Evolutionary conservation across 2,888 invertebrate genomes (phyloP), one percentile per base, ranked within the genome.

Genomic region (Synergus itoensis): DNA sequence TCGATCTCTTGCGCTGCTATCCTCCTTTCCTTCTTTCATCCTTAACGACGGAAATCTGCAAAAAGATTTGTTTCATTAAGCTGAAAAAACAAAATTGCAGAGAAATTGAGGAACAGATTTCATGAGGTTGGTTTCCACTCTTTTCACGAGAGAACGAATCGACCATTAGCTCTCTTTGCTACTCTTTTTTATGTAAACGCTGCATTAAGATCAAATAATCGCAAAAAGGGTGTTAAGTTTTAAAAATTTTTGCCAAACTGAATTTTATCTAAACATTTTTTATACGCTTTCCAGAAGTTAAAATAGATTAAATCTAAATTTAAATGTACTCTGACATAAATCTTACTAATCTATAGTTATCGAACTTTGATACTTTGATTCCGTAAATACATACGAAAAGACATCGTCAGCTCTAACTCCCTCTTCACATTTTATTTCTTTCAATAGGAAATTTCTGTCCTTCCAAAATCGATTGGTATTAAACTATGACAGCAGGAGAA

Each of bases 21-120:
- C 69, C 16, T 69, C 28, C 76, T 21, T 57, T 76, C 36, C 81
- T 82, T 80, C 79, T 77, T 77, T 69, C 78, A 62, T 76, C 64
- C 48, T 57, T 67, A 60, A 75, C 63, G 65, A 63, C 65, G 78
- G 65, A 78, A 78, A 78, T 79, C 69, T 73, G 77, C 69, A 53
- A 78, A 78, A 77, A 75, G 73, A 62, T 69, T 76, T 79, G 69
- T 62, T 48, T 69, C 57, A 57, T 64, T 57, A 75, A 57, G 16
- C 75, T 64, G 40, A 64, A 53, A 80, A 43, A 77, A 80, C 28
- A 77, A 75, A 64, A 64, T 40, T 40, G 40, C 40, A 64, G 36
- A 63, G 16, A 40, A 69, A 77, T 79, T 53, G 63, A 79, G 69
- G 60, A 79, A 40, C 64, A 75, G 67, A 80, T 73, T 77, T 73